phyloP scores from a whole-genome alignment of 2,888 invertebrate species.

The Polyommatus iphigenia region DNA sequence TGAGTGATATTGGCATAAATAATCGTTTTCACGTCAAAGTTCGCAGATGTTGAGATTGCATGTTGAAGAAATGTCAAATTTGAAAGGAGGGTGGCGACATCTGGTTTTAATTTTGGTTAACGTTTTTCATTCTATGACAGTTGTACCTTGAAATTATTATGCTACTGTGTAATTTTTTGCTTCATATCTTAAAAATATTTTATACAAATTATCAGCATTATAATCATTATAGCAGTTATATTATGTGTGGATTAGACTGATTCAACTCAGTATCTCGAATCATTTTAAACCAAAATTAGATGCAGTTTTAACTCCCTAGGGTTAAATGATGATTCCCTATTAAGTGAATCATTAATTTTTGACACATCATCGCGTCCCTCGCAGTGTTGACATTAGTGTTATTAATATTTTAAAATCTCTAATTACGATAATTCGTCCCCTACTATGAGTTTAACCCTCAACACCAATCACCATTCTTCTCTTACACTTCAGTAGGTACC shows the following conservation, averaged over 20 bases:
- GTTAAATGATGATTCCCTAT: no score
- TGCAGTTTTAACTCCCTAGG: no score
- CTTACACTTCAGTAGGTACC: background rate
- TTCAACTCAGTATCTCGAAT: background rate
- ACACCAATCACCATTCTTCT: background rate
- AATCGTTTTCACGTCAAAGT: conserved; percentile 53
- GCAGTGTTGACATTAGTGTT: background rate
- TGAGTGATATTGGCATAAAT: conserved; percentile 33
- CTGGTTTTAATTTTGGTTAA: conserved; percentile 41
- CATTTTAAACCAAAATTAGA: no score
- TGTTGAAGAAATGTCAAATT: conserved; percentile 54
- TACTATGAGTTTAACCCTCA: background rate
- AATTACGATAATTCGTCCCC: background rate
- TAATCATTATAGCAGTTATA: no score
- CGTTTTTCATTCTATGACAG: conserved; percentile 4
- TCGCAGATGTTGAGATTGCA: conserved; percentile 53
- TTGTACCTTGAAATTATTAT: background rate
- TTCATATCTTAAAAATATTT: background rate
- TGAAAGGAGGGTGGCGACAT: conserved; percentile 49
- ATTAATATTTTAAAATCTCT: background rate
- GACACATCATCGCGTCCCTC: background rate
- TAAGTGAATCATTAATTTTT: background rate
- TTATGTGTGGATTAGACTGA: no score
- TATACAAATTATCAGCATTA: background rate
- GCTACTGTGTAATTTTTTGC: background rate